Evolutionary conservation across 2,888 invertebrate genomes (phyloP).

Genomic region (Dioctria rufipes): DNA sequence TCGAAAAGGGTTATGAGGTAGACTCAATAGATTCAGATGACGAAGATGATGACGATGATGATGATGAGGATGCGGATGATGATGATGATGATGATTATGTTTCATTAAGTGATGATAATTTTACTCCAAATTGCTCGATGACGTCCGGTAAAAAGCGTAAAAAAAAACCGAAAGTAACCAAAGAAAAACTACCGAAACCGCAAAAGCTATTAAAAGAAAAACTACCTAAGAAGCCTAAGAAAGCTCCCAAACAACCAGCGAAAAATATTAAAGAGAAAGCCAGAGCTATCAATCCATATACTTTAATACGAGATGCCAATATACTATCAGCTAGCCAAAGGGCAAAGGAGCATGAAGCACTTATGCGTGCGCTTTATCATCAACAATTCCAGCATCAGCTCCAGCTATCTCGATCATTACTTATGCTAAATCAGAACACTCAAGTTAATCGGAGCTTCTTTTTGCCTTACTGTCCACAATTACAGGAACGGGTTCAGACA

Average conservation of each 20-base stretch:
- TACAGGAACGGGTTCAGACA: neutral
- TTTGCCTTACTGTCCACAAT: slow-evolving; percentile 2
- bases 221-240: neutral
- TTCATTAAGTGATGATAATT: neutral
- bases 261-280: neutral
- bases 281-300: neutral
- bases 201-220: neutral
- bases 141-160: neutral
- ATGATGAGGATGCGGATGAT: neutral
- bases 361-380: slow-evolving; percentile 9
- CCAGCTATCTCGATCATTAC: slow-evolving; percentile 33
- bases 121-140: neutral
- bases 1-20: slow-evolving; percentile 62
- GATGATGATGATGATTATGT: no score
- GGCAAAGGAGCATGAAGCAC: slow-evolving; percentile 1
- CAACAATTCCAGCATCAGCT: slow-evolving; percentile 26
- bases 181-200: neutral
- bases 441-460: slow-evolving; percentile 36
- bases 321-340: neutral
- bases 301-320: neutral
- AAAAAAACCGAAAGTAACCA: slow-evolving; percentile 11
- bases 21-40: slow-evolving; percentile 54
- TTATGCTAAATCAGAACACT: slow-evolving; percentile 9
- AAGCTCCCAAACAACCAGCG: neutral
- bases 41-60: slow-evolving; percentile 57